Conservation (phyloP, 1,140 invertebrate species). For the Choristoneura fumiferana region DNA sequence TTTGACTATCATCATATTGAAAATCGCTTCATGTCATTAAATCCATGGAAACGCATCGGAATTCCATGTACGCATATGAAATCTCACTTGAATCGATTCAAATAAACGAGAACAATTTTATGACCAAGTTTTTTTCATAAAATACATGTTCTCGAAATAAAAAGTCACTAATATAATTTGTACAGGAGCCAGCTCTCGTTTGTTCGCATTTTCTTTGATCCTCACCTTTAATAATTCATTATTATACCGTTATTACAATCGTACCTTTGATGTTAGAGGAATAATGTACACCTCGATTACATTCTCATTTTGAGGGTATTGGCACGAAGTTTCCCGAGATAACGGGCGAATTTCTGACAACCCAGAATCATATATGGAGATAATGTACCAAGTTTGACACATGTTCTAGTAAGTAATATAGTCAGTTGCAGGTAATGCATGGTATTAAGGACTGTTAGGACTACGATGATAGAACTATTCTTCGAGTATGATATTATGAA, state of each 20-base stretch:
- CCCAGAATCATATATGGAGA: conserved; percentile 9
- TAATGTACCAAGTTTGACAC: conserved; percentile 13
- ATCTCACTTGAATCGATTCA: too few species aligned
- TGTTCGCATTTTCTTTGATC: neutral
- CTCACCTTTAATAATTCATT: neutral
- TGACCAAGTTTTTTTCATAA: too few species aligned
- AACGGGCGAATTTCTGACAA: conserved; percentile 14
- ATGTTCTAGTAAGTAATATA: neutral
- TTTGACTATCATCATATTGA: too few species aligned
- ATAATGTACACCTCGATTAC: conserved; percentile 8
- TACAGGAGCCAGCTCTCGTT: neutral
- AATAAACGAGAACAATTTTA: too few species aligned
- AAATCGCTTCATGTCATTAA: too few species aligned
- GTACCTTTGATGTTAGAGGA: neutral
- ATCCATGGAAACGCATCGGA: too few species aligned
- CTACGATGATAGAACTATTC: neutral
- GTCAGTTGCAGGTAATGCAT: neutral
- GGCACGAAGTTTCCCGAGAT: neutral
- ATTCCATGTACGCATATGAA: too few species aligned
- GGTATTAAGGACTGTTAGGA: neutral
- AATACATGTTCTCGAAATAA: too few species aligned
- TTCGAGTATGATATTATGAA: too few species aligned
- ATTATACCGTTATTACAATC: conserved; percentile 1
- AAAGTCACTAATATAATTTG: neutral
- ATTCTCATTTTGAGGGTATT: conserved; percentile 2